Evolutionary conservation across 2,797 vertebrate genomes (phyloP).

Genomic region (Fratercula arctica): DNA sequence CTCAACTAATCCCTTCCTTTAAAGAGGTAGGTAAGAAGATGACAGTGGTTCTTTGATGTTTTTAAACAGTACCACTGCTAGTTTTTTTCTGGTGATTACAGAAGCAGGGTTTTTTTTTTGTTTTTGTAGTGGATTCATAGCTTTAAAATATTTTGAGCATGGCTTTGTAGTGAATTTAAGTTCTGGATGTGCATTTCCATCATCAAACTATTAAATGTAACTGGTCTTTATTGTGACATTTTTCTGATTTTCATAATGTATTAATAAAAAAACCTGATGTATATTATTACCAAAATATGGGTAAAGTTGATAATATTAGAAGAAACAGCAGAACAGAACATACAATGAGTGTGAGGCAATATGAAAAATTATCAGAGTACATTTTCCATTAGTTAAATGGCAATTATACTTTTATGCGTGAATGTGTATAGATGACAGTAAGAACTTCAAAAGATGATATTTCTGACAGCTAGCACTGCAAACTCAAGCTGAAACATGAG

Average conservation of each 20-base stretch:
- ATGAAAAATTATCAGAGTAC: conserved; percentile 8
- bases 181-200: conserved; percentile 12
- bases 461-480: background rate
- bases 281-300: conserved; percentile 9
- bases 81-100: background rate
- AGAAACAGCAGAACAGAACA: background rate
- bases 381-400: conserved; percentile 2
- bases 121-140: background rate
- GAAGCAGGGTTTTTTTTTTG: background rate
- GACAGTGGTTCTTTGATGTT: conserved; percentile 57
- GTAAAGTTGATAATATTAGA: background rate
- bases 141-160: conserved; percentile 22
- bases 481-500: background rate
- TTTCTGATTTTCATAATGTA: background rate
- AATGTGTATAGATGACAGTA: background rate
- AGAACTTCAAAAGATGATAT: conserved; percentile 24
- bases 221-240: background rate
- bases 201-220: conserved; percentile 10
- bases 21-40: conserved; percentile 40
- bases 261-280: conserved; percentile 12
- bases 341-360: background rate
- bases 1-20: conserved; percentile 60
- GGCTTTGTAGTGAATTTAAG: conserved; percentile 21
- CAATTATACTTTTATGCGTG: conserved; percentile 4
- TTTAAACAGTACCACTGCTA: conserved; percentile 39